Evolutionary conservation across 1,140 invertebrate genomes (phyloP).

Genomic region (Drusus annulatus): DNA sequence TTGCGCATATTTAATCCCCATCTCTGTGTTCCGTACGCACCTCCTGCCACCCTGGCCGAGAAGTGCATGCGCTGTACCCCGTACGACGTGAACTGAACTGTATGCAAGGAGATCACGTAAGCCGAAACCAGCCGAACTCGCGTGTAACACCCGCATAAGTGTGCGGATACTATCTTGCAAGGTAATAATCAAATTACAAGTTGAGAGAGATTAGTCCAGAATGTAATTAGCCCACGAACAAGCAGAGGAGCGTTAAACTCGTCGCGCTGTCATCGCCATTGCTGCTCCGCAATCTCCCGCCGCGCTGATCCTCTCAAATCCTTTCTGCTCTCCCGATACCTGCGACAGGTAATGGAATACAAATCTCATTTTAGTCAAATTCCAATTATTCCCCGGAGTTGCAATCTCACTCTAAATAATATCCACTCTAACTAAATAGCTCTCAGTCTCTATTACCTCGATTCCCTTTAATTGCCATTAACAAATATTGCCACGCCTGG

Average conservation of each 20-base stretch:
- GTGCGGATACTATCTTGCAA: slow-evolving; percentile 56
- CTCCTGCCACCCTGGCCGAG: slow-evolving; percentile 21
- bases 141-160: slow-evolving; percentile 48
- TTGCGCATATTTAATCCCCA: background rate
- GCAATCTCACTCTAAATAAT: slow-evolving; percentile 32
- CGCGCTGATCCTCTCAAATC: slow-evolving; percentile 41
- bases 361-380: slow-evolving; percentile 51
- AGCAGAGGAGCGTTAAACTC: slow-evolving; percentile 58
- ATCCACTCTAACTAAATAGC: background rate
- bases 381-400: slow-evolving; percentile 31
- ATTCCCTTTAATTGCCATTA: background rate
- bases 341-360: slow-evolving; percentile 48
- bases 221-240: slow-evolving; percentile 59
- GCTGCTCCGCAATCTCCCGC: slow-evolving; percentile 34
- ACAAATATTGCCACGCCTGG: background rate
- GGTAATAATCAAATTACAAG: slow-evolving; percentile 59
- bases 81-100: too few species aligned
- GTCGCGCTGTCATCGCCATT: slow-evolving; percentile 49
- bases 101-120: slow-evolving; percentile 8
- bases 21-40: slow-evolving; percentile 24
- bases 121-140: slow-evolving; percentile 34
- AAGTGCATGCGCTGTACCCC: slow-evolving; percentile 13
- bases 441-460: too few species aligned
- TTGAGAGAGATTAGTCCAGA: slow-evolving; percentile 60
- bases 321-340: slow-evolving; percentile 46